These are phyloP conservation scores for Rhinichthys klamathensis DNA, from an alignment of 2,113 vertebrate species.

Conservation along the genomic window DNA sequence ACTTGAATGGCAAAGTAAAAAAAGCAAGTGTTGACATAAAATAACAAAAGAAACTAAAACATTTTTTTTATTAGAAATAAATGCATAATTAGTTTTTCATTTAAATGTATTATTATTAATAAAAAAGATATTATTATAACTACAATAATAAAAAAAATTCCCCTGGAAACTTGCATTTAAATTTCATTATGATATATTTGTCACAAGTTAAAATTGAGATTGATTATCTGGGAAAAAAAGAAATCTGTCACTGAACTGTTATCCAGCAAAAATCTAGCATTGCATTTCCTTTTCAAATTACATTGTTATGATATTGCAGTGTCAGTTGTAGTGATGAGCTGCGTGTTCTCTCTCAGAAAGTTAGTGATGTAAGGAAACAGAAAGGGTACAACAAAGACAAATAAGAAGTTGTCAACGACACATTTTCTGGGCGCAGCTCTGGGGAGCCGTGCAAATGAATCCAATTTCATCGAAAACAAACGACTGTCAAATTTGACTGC, in stretches of 20 bases:
- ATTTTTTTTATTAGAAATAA: not conserved
- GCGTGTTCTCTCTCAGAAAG: constrained; percentile 62
- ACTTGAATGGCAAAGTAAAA: not conserved
- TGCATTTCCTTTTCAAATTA: constrained; percentile 66
- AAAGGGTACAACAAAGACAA: constrained; percentile 43
- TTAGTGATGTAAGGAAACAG: constrained; percentile 60
- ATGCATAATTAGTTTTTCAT: not conserved
- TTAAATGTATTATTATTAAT: not conserved
- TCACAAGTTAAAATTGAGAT: constrained; percentile 11
- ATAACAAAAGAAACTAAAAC: not conserved
- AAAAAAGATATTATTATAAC: not conserved
- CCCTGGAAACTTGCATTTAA: not conserved
- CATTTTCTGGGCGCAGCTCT: constrained; percentile 43
- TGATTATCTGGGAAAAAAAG: constrained; percentile 5
- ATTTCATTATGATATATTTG: not conserved
- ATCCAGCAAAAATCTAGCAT: not conserved
- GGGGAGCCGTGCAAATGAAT: constrained; percentile 53
- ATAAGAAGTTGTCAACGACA: constrained; percentile 56
- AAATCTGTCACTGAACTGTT: constrained; percentile 23
- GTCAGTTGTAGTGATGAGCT: constrained; percentile 69
- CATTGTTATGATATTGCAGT: constrained; percentile 67
- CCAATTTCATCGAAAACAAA: constrained; percentile 54
- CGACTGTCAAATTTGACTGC: constrained; percentile 45
- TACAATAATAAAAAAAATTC: not conserved
- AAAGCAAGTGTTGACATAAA: not conserved